These are phyloP conservation scores for Girardinichthys multiradiatus DNA, from an alignment of 2,113 vertebrate species.

Conservation along the genomic window DNA sequence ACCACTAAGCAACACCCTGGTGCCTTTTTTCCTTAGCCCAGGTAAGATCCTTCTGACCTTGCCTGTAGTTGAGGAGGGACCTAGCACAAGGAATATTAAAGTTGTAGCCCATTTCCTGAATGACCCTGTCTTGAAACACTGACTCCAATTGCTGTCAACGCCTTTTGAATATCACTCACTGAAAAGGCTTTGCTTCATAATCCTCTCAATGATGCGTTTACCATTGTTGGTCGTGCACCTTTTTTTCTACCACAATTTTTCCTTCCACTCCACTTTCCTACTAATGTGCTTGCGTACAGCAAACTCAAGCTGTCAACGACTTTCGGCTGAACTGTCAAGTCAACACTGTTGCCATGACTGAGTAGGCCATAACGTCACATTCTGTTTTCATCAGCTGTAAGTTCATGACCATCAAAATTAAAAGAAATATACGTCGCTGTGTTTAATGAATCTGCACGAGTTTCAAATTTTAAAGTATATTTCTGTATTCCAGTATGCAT, in stretches of 20 bases:
- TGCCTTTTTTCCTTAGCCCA: background rate
- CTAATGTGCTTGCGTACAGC: background rate
- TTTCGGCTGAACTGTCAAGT: background rate
- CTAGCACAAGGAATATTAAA: background rate
- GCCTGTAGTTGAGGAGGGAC: background rate
- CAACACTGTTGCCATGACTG: background rate
- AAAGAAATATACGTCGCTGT: too few relatives aligned
- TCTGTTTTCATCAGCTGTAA: background rate
- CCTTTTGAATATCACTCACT: background rate
- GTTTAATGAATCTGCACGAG: too few relatives aligned
- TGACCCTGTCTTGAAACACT: background rate
- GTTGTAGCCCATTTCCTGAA: too few relatives aligned
- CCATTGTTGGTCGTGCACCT: background rate
- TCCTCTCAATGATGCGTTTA: background rate
- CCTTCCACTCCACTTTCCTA: background rate
- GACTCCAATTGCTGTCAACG: background rate
- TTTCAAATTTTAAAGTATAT: too few relatives aligned
- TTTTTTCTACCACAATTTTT: background rate
- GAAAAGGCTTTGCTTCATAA: background rate
- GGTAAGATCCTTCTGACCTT: too few relatives aligned
- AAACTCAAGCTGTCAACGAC: background rate
- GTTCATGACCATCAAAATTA: background rate
- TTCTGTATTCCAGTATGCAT: too few relatives aligned
- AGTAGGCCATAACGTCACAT: background rate
- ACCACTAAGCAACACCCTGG: background rate